Percentiles rank a stretch among this genome's conserved stretches.
phyloP scores from a whole-genome alignment of 2,888 invertebrate genomes.

The Ethmia dodecea region DNA sequence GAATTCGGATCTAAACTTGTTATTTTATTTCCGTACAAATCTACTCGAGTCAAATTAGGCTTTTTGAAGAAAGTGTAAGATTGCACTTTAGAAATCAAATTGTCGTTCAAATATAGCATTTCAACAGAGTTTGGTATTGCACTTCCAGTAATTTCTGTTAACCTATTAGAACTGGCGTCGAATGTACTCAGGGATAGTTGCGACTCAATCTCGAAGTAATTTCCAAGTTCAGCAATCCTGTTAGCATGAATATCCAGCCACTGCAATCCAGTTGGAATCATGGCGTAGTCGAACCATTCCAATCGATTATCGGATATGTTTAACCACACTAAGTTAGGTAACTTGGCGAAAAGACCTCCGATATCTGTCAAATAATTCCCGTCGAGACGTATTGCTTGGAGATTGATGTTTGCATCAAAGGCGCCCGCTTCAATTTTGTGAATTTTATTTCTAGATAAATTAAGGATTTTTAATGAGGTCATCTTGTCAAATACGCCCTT shows the following conservation, averaged over 20 bases:
- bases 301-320: conserved; percentile 92
- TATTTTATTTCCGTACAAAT: conserved; percentile 88
- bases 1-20: conserved; percentile 86
- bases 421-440: conserved; percentile 86
- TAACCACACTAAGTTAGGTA: conserved; percentile 89
- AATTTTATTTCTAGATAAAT: conserved; percentile 90
- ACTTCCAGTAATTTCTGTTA: conserved; percentile 89
- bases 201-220: conserved; percentile 90
- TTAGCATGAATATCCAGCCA: conserved; percentile 92
- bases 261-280: conserved; percentile 89
- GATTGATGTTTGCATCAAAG: conserved; percentile 86
- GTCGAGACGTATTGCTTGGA: conserved; percentile 89
- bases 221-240: conserved; percentile 88
- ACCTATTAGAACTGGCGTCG: conserved; percentile 88
- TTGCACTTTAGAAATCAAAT: conserved; percentile 88
- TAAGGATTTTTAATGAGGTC: conserved; percentile 87
- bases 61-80: conserved; percentile 93
- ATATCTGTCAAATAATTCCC: conserved; percentile 89
- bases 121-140: conserved; percentile 91
- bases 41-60: conserved; percentile 88
- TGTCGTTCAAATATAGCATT: conserved; percentile 87
- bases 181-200: conserved; percentile 87
- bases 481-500: conserved; percentile 89
- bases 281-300: conserved; percentile 90
- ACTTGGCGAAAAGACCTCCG: conserved; percentile 86